A percentile compares a stretch with the other conserved stretches of the same genome.
Conservation (phyloP, 2,888 invertebrate genomes). For the Eueremaeus valkanovi region DNA sequence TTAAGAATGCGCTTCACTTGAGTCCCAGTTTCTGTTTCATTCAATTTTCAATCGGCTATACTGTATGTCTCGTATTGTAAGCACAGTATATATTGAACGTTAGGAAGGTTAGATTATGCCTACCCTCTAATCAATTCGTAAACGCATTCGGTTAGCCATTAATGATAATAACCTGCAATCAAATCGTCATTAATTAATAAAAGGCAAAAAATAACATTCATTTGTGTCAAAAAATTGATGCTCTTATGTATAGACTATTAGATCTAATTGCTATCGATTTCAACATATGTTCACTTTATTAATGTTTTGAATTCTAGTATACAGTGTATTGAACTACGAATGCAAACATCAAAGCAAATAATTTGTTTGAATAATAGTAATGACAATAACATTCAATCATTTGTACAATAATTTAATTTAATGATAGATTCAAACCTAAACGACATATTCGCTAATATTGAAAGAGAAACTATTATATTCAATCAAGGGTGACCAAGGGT, state of each 20-base stretch:
- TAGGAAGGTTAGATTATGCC: neutral
- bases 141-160: neutral
- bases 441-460: too few species aligned
- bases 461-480: too few species aligned
- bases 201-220: neutral
- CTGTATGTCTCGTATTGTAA: neutral
- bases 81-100: neutral
- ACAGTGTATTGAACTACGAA: neutral
- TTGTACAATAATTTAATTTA: too few species aligned
- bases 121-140: neutral
- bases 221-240: constrained; percentile 5
- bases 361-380: neutral
- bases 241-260: neutral
- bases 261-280: constrained; percentile 3
- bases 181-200: constrained; percentile 30
- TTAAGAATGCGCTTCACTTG: neutral
- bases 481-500: too few species aligned
- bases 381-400: too few species aligned
- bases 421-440: too few species aligned
- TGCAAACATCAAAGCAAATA: neutral
- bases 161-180: constrained; percentile 6
- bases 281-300: constrained; percentile 29
- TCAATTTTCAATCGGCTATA: neutral
- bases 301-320: constrained; percentile 30
- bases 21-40: neutral